Percentiles rank a stretch among this genome's conserved stretches.
phyloP scores from a whole-genome alignment of 2,888 invertebrate species.

The Tenthredo mesomela region DNA sequence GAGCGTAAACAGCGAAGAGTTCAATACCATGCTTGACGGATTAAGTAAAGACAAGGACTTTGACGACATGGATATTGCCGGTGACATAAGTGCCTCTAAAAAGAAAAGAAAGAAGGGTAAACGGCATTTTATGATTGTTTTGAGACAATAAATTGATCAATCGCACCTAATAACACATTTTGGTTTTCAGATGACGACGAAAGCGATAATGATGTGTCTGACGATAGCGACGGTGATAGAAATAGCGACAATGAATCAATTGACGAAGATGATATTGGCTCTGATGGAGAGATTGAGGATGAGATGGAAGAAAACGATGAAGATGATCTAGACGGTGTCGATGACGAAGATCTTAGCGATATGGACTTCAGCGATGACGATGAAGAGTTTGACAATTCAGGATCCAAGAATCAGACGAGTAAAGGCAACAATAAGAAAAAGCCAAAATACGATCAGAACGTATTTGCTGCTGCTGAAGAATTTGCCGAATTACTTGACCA shows the following conservation, averaged over 20 bases:
- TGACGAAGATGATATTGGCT: constrained; percentile 65
- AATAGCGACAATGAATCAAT: constrained; percentile 78
- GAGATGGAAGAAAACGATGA: constrained; percentile 67
- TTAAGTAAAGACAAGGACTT: constrained; percentile 70
- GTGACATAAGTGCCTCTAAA: constrained; percentile 73
- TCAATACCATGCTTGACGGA: constrained; percentile 79
- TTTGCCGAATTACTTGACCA: constrained; percentile 94
- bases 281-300: constrained; percentile 72
- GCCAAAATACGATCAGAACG: constrained; percentile 65
- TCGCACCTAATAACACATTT: background rate
- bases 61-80: constrained; percentile 82
- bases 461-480: constrained; percentile 93
- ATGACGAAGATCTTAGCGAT: constrained; percentile 77
- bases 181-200: constrained; percentile 63
- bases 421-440: constrained; percentile 56
- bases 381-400: constrained; percentile 59
- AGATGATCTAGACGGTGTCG: constrained; percentile 69
- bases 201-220: constrained; percentile 63
- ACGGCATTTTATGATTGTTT: background rate
- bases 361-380: constrained; percentile 75
- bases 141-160: too few species aligned
- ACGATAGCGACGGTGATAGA: constrained; percentile 78
- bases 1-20: constrained; percentile 78
- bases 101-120: constrained; percentile 73
- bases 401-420: constrained; percentile 53